These are phyloP conservation scores for Doryteuthis pealeii DNA, from an alignment of 1,140 invertebrate species.

Conservation along the genomic window DNA sequence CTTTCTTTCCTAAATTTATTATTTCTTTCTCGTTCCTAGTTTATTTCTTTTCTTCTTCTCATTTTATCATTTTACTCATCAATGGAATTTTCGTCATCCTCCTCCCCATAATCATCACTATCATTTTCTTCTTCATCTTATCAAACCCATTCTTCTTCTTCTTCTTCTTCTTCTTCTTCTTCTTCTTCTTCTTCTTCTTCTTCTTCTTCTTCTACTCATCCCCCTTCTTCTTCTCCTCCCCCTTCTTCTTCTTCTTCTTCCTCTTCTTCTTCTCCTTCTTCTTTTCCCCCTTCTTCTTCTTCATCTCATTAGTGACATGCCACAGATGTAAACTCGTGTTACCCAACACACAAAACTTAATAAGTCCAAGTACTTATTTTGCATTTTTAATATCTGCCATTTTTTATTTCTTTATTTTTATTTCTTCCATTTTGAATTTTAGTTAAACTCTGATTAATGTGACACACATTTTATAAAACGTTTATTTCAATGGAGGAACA, in stretches of 20 bases:
- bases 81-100: background rate
- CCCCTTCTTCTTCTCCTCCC: background rate
- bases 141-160: slow-evolving; percentile 4
- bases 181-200: slow-evolving; percentile 11
- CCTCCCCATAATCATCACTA: no score
- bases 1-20: no score
- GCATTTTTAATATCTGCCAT: no score
- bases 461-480: no score
- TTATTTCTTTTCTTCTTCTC: no score
- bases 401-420: no score
- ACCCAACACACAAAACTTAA: background rate
- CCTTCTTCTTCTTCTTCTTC: slow-evolving; percentile 18
- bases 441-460: no score
- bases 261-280: slow-evolving; percentile 22
- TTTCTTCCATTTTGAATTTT: no score
- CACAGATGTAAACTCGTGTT: background rate
- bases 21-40: no score
- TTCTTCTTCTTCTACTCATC: slow-evolving; percentile 5
- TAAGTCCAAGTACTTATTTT: background rate
- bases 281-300: slow-evolving; percentile 18
- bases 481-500: no score
- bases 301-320: slow-evolving; percentile 10
- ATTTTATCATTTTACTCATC: no score
- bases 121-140: slow-evolving; percentile 20
- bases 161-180: slow-evolving; percentile 15